phyloP scores from a whole-genome alignment of 2,797 vertebrate species.

The Anolis apletophallus region DNA sequence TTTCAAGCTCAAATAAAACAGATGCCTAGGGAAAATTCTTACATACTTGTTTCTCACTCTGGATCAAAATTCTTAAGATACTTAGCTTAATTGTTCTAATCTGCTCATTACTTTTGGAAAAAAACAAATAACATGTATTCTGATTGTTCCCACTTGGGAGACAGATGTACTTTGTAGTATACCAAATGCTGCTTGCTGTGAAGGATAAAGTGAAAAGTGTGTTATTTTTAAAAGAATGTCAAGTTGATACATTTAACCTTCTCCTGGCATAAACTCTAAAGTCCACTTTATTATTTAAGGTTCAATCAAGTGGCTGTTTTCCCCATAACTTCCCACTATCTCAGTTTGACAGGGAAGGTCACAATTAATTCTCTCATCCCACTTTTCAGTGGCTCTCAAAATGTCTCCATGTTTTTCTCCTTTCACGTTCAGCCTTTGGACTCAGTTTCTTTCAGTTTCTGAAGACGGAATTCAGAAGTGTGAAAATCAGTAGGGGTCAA shows the following conservation, averaged over 20 bases:
- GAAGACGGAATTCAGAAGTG: too few relatives aligned
- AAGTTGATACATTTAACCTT: conserved; percentile 62
- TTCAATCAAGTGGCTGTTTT: neutral
- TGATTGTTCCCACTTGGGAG: conserved; percentile 63
- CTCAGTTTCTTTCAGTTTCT: too few relatives aligned
- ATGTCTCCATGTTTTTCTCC: too few relatives aligned
- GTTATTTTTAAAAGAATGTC: conserved; percentile 57
- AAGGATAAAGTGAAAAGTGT: conserved; percentile 56
- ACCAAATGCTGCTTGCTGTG: conserved; percentile 62
- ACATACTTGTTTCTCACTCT: conserved; percentile 54
- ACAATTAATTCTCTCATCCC: too few relatives aligned
- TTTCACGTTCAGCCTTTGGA: too few relatives aligned
- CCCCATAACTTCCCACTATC: too few relatives aligned
- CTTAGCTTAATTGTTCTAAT: conserved; percentile 67
- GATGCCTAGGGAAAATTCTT: conserved; percentile 10
- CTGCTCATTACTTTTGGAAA: conserved; percentile 61
- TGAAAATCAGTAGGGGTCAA: too few relatives aligned
- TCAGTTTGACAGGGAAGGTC: too few relatives aligned
- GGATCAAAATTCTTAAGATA: conserved; percentile 59
- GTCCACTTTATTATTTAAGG: conserved; percentile 35
- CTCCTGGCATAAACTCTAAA: conserved; percentile 50
- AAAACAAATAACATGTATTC: conserved; percentile 54
- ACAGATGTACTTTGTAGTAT: conserved; percentile 60
- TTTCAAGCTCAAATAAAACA: conserved; percentile 42
- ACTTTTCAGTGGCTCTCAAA: too few relatives aligned